phyloP scores from a whole-genome alignment of 1,140 invertebrate genomes.

The Drosophila eugracilis region DNA sequence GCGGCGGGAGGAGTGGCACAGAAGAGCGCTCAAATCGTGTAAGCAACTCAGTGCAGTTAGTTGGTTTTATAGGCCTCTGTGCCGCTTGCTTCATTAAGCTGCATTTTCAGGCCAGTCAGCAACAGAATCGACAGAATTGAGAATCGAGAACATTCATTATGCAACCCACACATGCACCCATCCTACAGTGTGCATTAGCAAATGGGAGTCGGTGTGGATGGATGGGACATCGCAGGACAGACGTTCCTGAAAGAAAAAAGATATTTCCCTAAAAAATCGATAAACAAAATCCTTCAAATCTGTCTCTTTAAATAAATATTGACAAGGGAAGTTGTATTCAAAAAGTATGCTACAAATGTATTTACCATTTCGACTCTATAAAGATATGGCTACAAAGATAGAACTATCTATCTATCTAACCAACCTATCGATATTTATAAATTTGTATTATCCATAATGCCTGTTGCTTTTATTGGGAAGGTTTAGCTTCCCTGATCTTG shows the following conservation, averaged over 20 bases:
- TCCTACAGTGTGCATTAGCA: slow-evolving; percentile 33
- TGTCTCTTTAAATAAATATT: too few species aligned
- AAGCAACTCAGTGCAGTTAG: slow-evolving; percentile 77
- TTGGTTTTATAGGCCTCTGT: slow-evolving; percentile 72
- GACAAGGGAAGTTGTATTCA: too few species aligned
- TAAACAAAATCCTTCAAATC: too few species aligned
- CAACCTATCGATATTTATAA: too few species aligned
- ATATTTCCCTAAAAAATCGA: too few species aligned
- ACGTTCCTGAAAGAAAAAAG: not conserved
- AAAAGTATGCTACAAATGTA: too few species aligned
- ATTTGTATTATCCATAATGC: too few species aligned
- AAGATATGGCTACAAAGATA: too few species aligned
- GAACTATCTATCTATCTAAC: too few species aligned
- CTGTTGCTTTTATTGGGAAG: too few species aligned
- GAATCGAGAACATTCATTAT: slow-evolving; percentile 73
- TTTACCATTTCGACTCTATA: too few species aligned
- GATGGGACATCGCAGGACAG: not conserved
- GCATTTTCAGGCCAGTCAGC: slow-evolving; percentile 76
- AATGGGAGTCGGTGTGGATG: slow-evolving; percentile 14
- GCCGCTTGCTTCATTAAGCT: slow-evolving; percentile 76
- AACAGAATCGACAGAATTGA: slow-evolving; percentile 52
- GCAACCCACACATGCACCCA: slow-evolving; percentile 27
- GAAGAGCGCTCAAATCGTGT: slow-evolving; percentile 52
- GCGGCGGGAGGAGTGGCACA: not conserved
- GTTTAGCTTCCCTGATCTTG: too few species aligned